Conservation (phyloP, 1,140 invertebrate genomes). For the Drosophila watanabei region DNA sequence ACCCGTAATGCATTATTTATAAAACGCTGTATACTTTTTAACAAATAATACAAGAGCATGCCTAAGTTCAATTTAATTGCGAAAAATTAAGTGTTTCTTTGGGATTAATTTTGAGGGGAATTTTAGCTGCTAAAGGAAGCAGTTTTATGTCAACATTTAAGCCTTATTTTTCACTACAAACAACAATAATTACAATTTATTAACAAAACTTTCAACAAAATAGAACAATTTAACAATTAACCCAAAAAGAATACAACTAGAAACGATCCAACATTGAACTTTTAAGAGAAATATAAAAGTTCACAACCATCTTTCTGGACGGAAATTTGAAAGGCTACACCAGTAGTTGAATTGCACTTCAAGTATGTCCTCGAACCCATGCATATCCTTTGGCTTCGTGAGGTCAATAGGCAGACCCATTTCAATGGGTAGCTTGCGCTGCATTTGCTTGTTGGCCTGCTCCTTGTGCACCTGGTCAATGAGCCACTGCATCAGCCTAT, state of each 20-base stretch:
- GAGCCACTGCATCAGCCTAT: constrained; percentile 25
- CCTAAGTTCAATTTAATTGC: constrained; percentile 57
- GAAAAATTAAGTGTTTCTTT: not conserved
- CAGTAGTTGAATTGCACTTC: not conserved
- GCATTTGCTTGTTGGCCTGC: not conserved
- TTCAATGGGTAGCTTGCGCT: constrained; percentile 44
- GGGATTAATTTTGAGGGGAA: not conserved
- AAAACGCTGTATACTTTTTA: constrained; percentile 61
- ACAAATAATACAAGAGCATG: constrained; percentile 69
- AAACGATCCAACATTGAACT: not conserved
- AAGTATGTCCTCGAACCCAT: not conserved
- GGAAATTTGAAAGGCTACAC: not conserved
- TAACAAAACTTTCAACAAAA: not conserved
- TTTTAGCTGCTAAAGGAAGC: too few relatives aligned
- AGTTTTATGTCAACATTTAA: too few relatives aligned
- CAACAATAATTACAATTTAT: not conserved
- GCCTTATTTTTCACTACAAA: too few relatives aligned
- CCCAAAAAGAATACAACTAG: not conserved
- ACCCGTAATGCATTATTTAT: constrained; percentile 63
- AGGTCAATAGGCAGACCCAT: constrained; percentile 1
- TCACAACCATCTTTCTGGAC: not conserved
- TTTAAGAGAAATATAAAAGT: not conserved
- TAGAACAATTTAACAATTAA: not conserved
- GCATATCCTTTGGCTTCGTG: not conserved
- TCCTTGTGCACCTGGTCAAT: constrained; percentile 21